Evolutionary conservation across 2,888 invertebrate genomes (phyloP), one percentile per base, ranked within the genome.

Genomic region (Mythimna impura): DNA sequence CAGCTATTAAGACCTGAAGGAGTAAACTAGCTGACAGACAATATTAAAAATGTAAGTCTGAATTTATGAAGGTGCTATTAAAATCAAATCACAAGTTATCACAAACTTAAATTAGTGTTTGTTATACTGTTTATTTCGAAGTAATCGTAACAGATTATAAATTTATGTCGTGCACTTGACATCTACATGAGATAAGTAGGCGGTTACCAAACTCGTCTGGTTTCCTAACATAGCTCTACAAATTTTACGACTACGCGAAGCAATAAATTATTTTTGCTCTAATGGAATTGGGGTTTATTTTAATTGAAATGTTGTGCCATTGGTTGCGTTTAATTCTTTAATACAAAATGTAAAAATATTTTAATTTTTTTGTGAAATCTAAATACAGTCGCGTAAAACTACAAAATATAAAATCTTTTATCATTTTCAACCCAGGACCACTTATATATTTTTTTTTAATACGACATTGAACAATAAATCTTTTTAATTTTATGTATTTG

Each of bases 91-190:
- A 34, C 30, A 34, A 67, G 14, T 71, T 68, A 68, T 80, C 58
- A n/a, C 9, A 25, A 30, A n/a, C 30, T n/a, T 20, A 64, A 60
- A 34, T 60, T 43, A 25, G 17, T 62, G 14, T 70, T 70, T 43
- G 57, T 40, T 43, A 25, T 10, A 52, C 43, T 17, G n/a, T 60
- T 70, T 58, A 73, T 67, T 73, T 73, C 25, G 12, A 68, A 60
- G 64, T 52, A 57, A 76, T 78, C 71, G 52, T 58, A 63, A 71
- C 40, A 68, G 70, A 74, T 85, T 67, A 73, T 69, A 76, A 47
- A 71, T 67, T 73, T 55, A 65, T 60, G 81, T 67, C 71, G 63
- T 78, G 66, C 36, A 70, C 76, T 81, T 81, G 80, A 85, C 75
- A 79, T 82, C 66, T 67, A 65, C 55, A 54, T 47, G 54, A 78